phyloP scores from a whole-genome alignment of 2,888 invertebrate genomes.

The Polydrusus pterygomalis region DNA sequence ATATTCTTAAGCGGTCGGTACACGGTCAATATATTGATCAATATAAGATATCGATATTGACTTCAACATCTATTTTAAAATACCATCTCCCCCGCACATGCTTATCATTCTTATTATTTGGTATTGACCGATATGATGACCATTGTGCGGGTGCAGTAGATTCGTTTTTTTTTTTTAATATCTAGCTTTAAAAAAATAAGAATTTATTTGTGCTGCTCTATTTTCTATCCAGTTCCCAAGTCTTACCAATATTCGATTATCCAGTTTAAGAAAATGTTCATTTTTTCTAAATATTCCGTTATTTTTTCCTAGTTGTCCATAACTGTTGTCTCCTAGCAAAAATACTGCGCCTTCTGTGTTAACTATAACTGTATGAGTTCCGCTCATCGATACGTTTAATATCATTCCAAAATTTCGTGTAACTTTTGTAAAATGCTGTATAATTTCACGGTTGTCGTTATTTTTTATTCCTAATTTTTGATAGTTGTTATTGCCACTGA shows the following conservation, averaged over 20 bases:
- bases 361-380: slow-evolving; percentile 77
- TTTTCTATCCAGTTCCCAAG: no score
- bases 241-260: slow-evolving; percentile 64
- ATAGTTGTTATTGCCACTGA: slow-evolving; percentile 78
- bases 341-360: slow-evolving; percentile 79
- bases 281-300: slow-evolving; percentile 49
- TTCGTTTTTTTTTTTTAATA: no score
- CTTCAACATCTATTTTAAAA: no score
- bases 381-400: slow-evolving; percentile 76
- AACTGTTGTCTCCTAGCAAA: slow-evolving; percentile 79
- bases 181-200: no score
- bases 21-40: no score
- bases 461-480: slow-evolving; percentile 74
- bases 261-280: slow-evolving; percentile 52
- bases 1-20: no score
- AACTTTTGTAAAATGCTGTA: slow-evolving; percentile 67
- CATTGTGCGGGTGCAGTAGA: no score
- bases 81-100: no score
- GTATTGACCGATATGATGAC: no score
- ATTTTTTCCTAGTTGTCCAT: slow-evolving; percentile 77
- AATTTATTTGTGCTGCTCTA: no score
- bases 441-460: neutral
- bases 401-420: slow-evolving; percentile 71
- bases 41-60: no score
- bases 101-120: no score